Evolutionary conservation across 2,113 vertebrate genomes (phyloP), one percentile per base, ranked within the genome.

Genomic region (Strix uralensis): DNA sequence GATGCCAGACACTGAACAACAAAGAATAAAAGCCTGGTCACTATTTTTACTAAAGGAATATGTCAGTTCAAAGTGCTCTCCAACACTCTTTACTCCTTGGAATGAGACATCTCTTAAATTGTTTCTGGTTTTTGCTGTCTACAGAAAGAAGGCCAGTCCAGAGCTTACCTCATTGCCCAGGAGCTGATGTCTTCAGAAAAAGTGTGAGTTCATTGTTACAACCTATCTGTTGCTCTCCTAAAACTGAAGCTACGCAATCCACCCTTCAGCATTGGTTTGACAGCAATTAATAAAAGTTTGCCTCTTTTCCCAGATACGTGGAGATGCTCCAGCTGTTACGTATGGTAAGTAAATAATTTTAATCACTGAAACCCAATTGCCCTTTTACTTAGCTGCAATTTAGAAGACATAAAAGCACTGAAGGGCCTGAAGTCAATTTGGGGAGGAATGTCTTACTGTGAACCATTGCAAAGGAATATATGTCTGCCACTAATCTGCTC

Each of bases 111-210:
- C 20, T 80, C 13, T 47, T 86, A 85, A 85, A 69, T 38, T 27
- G 15, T 38, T 36, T 57, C 34, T 79, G 54, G 3, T 27, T 95
- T 95, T 83, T 98, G 97, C 80, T 97, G 96, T 98, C 96, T 51
- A 52, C 98, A 99, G 99, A 98, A 98, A 97, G 98, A 99, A 36
- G 99, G 98, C 74, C 98, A 98, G 83, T 98, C 98, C 85, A 98
- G 99, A 97, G 98, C 99, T 58, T 98, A 98, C 59, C 97, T 98
- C 92, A 98, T 99, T 10, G 99, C 98, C 11, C 98, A 99, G 96
- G 98, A 99, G 36, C 97, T 99, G 92, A 92, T 98, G 96, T 98
- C 99, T 80, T 98, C 99, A 10, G 99, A 99, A 97, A 99, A 98
- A 98, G 54, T 34, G 99, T 99, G 97, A 99, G 99, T 99, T 79